Evolutionary conservation across 1,140 invertebrate genomes (phyloP), one percentile per base, ranked within the genome.

Genomic region (Drosophila burlai): DNA sequence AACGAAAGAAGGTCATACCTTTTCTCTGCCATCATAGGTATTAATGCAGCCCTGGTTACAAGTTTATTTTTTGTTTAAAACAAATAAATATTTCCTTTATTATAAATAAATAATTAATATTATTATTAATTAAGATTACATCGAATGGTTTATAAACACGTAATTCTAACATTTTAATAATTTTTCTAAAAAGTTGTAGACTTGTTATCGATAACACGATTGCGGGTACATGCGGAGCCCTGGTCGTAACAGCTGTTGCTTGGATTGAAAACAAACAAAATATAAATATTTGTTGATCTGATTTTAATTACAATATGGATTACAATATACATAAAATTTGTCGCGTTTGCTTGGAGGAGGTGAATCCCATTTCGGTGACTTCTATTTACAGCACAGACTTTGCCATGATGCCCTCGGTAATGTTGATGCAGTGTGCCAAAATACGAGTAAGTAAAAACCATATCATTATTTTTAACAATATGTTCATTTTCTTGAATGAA

Each of bases 351-450:
- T 86, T 95, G 50, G 95, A 95, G 91, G 95, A 95, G 93, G 94
- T 66, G 94, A 3, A 93, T 94, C 4, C 84, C 63, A 42, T 57
- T 26, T 57, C 54, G 67, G 84, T 95, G 7, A 94, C 94, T 16
- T 94, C 94, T 8, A 94, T 95, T 74, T 95, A 95, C 75, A 94
- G 94, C 47, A 94, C 94, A 68, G 95, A 95, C 63, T 95, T 95
- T 80, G 95, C 94, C 36, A 93, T 95, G 79, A 95, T 95, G 76
- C 93, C 95, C 59, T 94, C 94, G 40, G 94, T 95, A 52, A 94
- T 96, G 94, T 93, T 96, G 58, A 95, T 95, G 94, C 94, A 94
- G 76, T 95, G 95, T 82, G 94, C 94, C 38, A 94, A 95, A 76
- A 93, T 95, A 58, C 94, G 95, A 89, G 95, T 96, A 93, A 77